Evolutionary conservation across 2,888 invertebrate species (phyloP), one percentile per base, ranked within the genome.

Genomic region (Cybosia mesomella): DNA sequence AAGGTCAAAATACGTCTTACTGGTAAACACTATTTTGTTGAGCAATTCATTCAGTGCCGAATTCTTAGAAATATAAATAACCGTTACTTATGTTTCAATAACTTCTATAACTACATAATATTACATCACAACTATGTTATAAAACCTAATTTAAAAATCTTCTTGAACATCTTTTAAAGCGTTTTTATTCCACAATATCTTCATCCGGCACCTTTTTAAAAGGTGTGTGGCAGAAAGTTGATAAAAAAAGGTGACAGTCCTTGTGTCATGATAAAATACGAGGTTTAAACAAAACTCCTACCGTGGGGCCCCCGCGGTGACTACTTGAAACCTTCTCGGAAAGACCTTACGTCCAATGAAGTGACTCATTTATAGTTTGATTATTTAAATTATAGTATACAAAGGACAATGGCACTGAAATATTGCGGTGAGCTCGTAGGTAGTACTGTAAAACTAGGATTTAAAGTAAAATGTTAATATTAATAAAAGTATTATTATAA

Each of bases 251-350:
- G 75, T 80, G 79, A 68, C 68, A 66, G 67, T 73, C 58, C 68
- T 83, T 80, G 87, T 84, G 88, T 85, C 82, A 85, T 84, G 81
- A 85, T 86, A 83, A 87, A 86, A 80, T 81, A 80, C 79, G 75
- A 72, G 77, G 77, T 71, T 82, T 80, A 81, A 80, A 83, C 84
- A 86, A 83, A 81, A 82, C 79, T 72, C 77, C 79, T 75, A 80
- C 78, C 64, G 79, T 73, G 75, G 77, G 76, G 77, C 86, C 83
- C 92, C 91, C 85, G 91, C 85, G 80, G 88, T 84, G 91, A 77
- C 85, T 83, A 83, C 80, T 83, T 70, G 70, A 73, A 69, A 70
- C 85, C 87, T 92, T 92, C 92, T 85, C 34, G 78, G 92, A 92
- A 91, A 77, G 83, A 76, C 64, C 72, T 65, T 68, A 76, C 72